Percentiles rank a stretch among this genome's conserved stretches.
Evolutionary conservation across 2,113 vertebrate species (phyloP).

Genomic region (Hymenochirus boettgeri): DNA sequence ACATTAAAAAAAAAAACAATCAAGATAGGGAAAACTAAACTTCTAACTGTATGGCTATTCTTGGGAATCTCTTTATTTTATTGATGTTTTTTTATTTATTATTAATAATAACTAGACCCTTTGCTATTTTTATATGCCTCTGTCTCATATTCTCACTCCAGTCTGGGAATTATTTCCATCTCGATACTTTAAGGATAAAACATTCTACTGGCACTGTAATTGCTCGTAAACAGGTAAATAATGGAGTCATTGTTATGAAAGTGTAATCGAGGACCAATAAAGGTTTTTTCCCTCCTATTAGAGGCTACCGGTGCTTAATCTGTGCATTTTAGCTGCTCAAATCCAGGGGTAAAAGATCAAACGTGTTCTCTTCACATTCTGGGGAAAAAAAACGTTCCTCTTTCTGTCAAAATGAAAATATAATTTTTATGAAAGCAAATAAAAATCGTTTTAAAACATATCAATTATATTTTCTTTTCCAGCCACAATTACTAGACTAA

Average conservation of each 20-base stretch:
- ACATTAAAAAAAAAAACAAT: too few relatives aligned
- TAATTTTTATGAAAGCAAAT: conserved; percentile 23
- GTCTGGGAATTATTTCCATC: conserved; percentile 20
- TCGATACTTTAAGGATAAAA: conserved; percentile 21
- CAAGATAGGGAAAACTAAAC: too few relatives aligned
- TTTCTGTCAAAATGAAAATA: background rate
- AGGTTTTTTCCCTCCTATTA: background rate
- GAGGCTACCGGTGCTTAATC: conserved; percentile 3
- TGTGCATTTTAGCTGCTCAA: conserved; percentile 4
- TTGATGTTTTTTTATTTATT: too few relatives aligned
- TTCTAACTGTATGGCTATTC: too few relatives aligned
- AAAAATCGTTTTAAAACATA: conserved; percentile 11
- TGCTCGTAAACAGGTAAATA: conserved; percentile 21
- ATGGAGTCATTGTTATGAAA: conserved; percentile 16
- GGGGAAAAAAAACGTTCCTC: background rate
- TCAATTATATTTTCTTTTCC: conserved; percentile 13
- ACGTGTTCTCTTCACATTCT: conserved; percentile 29
- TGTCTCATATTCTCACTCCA: background rate
- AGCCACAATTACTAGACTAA: conserved; percentile 14
- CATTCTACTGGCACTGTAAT: conserved; percentile 17
- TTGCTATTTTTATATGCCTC: background rate
- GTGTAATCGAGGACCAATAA: conserved; percentile 4
- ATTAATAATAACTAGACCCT: too few relatives aligned
- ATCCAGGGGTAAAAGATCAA: background rate
- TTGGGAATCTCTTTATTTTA: too few relatives aligned